These are phyloP conservation scores for Pelosia muscerda DNA, from an alignment of 2,888 invertebrate species.

Conservation along the genomic window DNA sequence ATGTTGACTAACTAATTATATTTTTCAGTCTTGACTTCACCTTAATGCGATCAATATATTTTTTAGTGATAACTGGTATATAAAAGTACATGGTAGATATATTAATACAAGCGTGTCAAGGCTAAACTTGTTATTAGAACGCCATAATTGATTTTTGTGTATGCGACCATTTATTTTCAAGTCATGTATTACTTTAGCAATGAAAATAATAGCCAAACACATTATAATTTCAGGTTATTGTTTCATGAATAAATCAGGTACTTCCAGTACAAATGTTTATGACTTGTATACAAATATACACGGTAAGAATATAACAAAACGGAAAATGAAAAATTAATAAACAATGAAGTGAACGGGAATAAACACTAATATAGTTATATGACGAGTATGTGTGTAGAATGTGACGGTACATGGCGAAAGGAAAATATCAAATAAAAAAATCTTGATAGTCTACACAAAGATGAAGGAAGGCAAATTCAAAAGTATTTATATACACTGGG, in stretches of 20 bases:
- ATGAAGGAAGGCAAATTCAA: too few relatives aligned
- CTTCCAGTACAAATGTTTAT: background rate
- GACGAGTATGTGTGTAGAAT: too few relatives aligned
- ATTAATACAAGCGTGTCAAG: slow-evolving; percentile 6
- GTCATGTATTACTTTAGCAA: background rate
- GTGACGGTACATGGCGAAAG: too few relatives aligned
- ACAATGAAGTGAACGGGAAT: too few relatives aligned
- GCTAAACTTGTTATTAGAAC: slow-evolving; percentile 5
- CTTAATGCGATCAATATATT: slow-evolving; percentile 1
- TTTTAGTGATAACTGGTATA: background rate
- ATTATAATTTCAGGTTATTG: background rate
- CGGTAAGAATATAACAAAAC: too few relatives aligned
- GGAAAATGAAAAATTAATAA: too few relatives aligned
- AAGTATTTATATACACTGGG: too few relatives aligned
- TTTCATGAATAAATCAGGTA: background rate
- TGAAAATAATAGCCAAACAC: background rate
- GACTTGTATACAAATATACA: too few relatives aligned
- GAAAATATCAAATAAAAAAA: too few relatives aligned
- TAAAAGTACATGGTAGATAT: background rate
- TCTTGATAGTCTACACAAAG: too few relatives aligned
- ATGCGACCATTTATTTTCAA: background rate
- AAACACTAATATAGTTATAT: too few relatives aligned
- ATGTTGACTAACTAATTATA: too few relatives aligned
- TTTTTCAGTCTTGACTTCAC: background rate
- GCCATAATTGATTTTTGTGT: slow-evolving; percentile 5